Evolutionary conservation across 2,888 invertebrate genomes (phyloP), one percentile per base, ranked within the genome.

Genomic region (Chelonus formosanus): DNA sequence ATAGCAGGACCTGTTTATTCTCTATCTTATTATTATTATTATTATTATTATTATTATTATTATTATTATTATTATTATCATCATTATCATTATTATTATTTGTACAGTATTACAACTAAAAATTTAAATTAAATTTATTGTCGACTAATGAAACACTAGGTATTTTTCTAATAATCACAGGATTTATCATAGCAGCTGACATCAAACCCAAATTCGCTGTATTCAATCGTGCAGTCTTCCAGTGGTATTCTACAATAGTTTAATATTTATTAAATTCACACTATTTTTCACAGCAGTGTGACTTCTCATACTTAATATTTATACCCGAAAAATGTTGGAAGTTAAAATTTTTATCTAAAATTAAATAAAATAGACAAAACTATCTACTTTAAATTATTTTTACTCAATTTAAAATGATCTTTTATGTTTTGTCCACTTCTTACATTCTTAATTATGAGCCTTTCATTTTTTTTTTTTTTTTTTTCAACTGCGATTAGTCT

Each of bases 111-210:
- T 68, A 75, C 68, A 71, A 75, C 75, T 73, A 70, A 67, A 71
- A 73, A 75, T 72, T 74, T 73, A 69, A 73, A 70, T 74, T 73
- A 72, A 74, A 73, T 60, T 68, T 70, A 48, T 48, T 31, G n/a
- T 44, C 68, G 62, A 76, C 74, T 80, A 80, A 74, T 79, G 35
- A 63, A 63, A 47, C 36, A 60, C 53, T 65, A 57, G 47, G 60
- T 65, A 58, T 65, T 60, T 82, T 78, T 75, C 78, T 83, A 83
- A 84, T 83, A 82, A 82, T 81, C 82, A 80, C 81, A 84, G 81
- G 81, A 78, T 81, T 80, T 83, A 79, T 80, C 79, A 78, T 81
- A 86, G 85, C 83, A 81, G 82, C 80, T 76, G 81, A 79, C 81
- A 77, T 80, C 82, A 78, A 78, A 80, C 76, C 79, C 75, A 81